Evolutionary conservation across 2,797 vertebrate species (phyloP), one percentile per base, ranked within the genome.

Genomic region (Champsocephalus esox): DNA sequence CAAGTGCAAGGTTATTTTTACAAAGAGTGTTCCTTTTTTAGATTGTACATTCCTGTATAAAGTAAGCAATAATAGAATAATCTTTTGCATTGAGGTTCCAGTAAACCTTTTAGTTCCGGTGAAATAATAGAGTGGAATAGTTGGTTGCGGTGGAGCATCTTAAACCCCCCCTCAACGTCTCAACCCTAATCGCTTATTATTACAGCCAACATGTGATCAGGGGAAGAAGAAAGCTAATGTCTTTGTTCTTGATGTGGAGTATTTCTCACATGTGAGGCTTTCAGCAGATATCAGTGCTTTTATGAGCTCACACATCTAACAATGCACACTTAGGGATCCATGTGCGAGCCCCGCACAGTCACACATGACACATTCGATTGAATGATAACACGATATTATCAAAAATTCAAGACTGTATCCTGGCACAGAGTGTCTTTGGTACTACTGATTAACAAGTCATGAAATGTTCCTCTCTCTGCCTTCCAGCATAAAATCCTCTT

Each of bases 191-290:
- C 48, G 76, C 44, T 61, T 48, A 68, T 70, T 83, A 79, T 75
- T 21, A 52, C 21, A 38, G 49, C 32, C 57, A 63, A 77, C 64
- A 65, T 77, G 69, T 67, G 71, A 58, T 54, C 66, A 62, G 61
- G 45, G 46, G 60, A 56, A 45, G 68, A 75, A 38, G 41, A 87
- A 77, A n/a, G 54, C 12, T 34, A 70, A 60, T 70, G 76, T 75
- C 67, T 79, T 56, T 78, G 78, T 81, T 70, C 82, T 68, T 79
- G 77, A 87, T 79, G 75, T 17, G 5, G 41, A 64, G 34, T 44
- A 72, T 84, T 78, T 68, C 67, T 69, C 58, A 86, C 70, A 75
- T 86, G 83, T 59, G 50, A 24, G 56, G 48, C 34, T 43, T 57
- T 80, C 45, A 38, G 50, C 0, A 34, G 64, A 75, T 64, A 77